A percentile compares a stretch with the other conserved stretches of the same genome.
Evolutionary conservation across 2,888 invertebrate genomes (phyloP).

Genomic region (Charanyca ferruginea): DNA sequence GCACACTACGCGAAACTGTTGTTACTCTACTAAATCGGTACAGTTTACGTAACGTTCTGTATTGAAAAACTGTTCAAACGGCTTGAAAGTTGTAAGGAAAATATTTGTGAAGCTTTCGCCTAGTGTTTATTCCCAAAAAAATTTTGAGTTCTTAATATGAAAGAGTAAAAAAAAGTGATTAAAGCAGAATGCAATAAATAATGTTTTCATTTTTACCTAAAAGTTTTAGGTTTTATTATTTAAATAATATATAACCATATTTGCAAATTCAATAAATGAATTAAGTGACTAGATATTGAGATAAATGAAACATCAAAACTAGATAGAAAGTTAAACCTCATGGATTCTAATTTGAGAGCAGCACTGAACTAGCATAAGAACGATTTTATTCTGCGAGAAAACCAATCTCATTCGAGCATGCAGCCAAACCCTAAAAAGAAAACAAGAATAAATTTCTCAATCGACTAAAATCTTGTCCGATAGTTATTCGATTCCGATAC

Average conservation of each 20-base stretch:
- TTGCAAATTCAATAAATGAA: too few relatives aligned
- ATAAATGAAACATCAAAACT: too few relatives aligned
- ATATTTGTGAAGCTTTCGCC: conserved; percentile 31
- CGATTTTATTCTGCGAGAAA: not conserved
- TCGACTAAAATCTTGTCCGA: conserved; percentile 58
- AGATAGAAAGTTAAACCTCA: not conserved
- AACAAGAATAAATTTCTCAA: conserved; percentile 49
- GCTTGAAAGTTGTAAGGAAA: conserved; percentile 12
- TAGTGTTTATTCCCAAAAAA: conserved; percentile 16
- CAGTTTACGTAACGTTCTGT: conserved; percentile 45
- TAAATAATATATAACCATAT: too few relatives aligned
- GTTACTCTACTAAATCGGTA: conserved; percentile 57
- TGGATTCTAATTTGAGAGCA: not conserved
- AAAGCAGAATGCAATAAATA: not conserved
- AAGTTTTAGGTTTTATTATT: too few relatives aligned
- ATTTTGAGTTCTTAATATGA: conserved; percentile 23
- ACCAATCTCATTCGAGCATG: conserved; percentile 8
- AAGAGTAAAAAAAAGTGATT: not conserved
- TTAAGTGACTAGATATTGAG: too few relatives aligned
- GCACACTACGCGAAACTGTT: conserved; percentile 73
- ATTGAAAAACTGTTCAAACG: conserved; percentile 36
- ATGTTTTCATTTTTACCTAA: not conserved
- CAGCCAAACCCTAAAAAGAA: conserved; percentile 14
- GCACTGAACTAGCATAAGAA: not conserved
- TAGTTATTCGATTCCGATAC: conserved; percentile 68